Evolutionary conservation across 2,113 vertebrate species (phyloP).

Genomic region (Mus pahari): DNA sequence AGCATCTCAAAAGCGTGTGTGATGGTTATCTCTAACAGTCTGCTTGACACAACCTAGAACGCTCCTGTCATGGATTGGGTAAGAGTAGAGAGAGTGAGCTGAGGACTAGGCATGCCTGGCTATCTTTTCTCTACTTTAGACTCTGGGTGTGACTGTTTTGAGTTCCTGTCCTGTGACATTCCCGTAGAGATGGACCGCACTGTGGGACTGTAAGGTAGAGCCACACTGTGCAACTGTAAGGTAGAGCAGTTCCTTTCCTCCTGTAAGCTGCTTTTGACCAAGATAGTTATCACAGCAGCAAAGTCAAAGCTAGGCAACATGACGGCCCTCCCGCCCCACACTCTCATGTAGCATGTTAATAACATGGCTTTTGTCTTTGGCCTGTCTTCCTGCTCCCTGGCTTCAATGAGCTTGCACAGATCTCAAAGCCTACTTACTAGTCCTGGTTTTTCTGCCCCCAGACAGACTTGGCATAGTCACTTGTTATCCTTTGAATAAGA

Average conservation of each 20-base stretch:
- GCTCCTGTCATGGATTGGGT: background rate
- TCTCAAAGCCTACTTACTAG: background rate
- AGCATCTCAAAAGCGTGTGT: background rate
- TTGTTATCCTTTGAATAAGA: background rate
- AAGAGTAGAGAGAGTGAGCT: background rate
- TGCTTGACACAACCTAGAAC: background rate
- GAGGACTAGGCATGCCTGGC: background rate
- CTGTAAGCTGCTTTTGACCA: background rate
- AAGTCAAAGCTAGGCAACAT: too few species aligned
- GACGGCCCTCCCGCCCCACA: background rate
- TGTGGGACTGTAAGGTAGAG: background rate
- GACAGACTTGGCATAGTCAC: background rate
- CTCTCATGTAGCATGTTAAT: background rate
- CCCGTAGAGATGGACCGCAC: too few species aligned
- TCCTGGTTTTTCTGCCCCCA: background rate
- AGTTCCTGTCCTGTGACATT: background rate
- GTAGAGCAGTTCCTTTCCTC: background rate
- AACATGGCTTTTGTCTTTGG: background rate
- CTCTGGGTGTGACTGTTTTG: background rate
- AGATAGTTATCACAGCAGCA: background rate
- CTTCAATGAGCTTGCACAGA: background rate
- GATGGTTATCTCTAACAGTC: background rate
- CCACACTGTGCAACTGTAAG: background rate
- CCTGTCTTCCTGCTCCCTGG: background rate
- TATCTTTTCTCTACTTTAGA: background rate